Conservation (phyloP, 1,140 invertebrate genomes). For the Pseudomyrmex dendroicus region DNA sequence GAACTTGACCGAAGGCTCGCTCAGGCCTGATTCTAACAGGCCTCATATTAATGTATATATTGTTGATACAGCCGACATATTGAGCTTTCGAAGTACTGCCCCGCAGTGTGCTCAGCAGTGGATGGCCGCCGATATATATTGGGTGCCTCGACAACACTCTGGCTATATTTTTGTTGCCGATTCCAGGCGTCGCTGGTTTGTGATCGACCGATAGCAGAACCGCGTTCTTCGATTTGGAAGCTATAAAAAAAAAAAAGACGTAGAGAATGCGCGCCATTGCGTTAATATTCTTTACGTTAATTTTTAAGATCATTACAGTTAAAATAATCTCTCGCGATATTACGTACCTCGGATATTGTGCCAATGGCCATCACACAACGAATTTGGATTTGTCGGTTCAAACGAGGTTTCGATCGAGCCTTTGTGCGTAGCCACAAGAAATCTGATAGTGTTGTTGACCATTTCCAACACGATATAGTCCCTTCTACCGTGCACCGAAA, state of each 20-base stretch:
- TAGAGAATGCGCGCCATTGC: neutral
- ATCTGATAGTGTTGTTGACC: conserved; percentile 92
- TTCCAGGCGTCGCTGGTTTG: conserved; percentile 87
- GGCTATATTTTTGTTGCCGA: conserved; percentile 87
- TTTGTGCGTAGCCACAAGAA: conserved; percentile 94
- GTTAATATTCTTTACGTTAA: no score
- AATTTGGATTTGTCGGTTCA: conserved; percentile 88
- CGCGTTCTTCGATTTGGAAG: conserved; percentile 93
- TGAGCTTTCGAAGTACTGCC: conserved; percentile 88
- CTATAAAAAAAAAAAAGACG: conserved; percentile 83
- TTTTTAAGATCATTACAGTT: no score
- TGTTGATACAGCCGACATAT: conserved; percentile 93
- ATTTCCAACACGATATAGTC: conserved; percentile 96
- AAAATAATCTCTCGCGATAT: neutral
- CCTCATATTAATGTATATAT: conserved; percentile 88
- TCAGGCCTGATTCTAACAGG: conserved; percentile 86
- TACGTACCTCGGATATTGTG: conserved; percentile 93
- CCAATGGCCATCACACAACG: conserved; percentile 97
- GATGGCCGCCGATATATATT: conserved; percentile 95
- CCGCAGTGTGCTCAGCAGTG: conserved; percentile 86
- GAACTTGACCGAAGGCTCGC: conserved; percentile 88
- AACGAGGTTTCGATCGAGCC: conserved; percentile 92
- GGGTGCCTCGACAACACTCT: conserved; percentile 93
- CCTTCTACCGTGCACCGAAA: conserved; percentile 92
- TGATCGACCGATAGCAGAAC: conserved; percentile 93